Percentiles rank a stretch among this genome's conserved stretches.
These are phyloP conservation scores for Drepana arcuata DNA, from an alignment of 1,140 invertebrate genomes.

Conservation along the genomic window DNA sequence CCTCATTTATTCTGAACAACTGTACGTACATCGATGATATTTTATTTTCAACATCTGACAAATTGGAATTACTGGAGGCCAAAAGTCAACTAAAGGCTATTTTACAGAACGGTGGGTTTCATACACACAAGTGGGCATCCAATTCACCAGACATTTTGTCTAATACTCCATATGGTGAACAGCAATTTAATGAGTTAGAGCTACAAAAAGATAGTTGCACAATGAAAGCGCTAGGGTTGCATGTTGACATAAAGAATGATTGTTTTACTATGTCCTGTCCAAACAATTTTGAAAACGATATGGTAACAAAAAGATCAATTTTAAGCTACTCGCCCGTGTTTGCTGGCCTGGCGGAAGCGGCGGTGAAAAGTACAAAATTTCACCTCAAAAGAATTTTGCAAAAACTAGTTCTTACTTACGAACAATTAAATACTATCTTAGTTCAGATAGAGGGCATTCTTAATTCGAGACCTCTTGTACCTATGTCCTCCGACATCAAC, in stretches of 20 bases:
- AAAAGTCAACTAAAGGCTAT: neutral
- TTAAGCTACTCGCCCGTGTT: neutral
- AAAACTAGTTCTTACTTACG: conserved; percentile 8
- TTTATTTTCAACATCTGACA: neutral
- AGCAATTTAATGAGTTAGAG: no score
- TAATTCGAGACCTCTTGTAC: conserved; percentile 10
- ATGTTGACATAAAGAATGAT: no score
- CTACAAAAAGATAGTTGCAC: no score
- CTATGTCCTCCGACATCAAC: conserved; percentile 6
- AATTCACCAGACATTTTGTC: neutral
- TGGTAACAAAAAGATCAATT: no score
- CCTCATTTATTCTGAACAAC: neutral
- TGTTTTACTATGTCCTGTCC: no score
- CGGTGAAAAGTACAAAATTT: conserved; percentile 11
- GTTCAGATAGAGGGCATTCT: conserved; percentile 23
- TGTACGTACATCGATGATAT: neutral
- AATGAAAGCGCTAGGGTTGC: no score
- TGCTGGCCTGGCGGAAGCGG: conserved; percentile 23
- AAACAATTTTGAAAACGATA: no score
- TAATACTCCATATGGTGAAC: no score
- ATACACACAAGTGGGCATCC: neutral
- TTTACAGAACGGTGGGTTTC: neutral
- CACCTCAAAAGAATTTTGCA: conserved; percentile 41
- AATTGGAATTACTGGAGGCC: neutral
- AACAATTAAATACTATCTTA: conserved; percentile 22